Base-by-base conservation (phyloP, 2,797 vertebrate species). In the Aeoliscus strigatus region DNA sequence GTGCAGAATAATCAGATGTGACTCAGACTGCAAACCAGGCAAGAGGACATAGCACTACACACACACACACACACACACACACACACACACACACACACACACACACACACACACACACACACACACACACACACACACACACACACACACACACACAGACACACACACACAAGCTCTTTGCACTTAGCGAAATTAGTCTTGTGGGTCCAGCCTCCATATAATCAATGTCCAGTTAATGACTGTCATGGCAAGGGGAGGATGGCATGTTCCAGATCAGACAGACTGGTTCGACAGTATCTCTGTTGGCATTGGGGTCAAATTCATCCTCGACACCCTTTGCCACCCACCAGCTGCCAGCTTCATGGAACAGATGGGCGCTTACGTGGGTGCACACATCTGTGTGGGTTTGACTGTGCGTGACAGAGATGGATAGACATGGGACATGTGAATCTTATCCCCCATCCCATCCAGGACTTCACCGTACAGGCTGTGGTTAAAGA, bases 191-290 rank as follows among this genome's bases (percentile, higher is more conserved):
- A 80, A 80, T 79, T 72, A 77, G 56, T 60, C 48, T 64, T 59
- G 37, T 41, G 62, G 43, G 53, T 63, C 27, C 18, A 14, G 47
- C 42, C 35, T 53, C 58, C 75, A 83, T 78, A 60, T 62, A 73
- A 82, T 82, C 66, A 77, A 60, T 43, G 55, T 71, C 64, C 66
- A 73, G 71, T 67, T 79, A 70, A 83, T 79, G 74, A 78, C 44
- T 66, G 26, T 70, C 66, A 79, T 80, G 70, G 66, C 8, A 8
- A 39, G 14, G 42, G 15, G 34, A 27, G 41, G 39, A 36, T 48
- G 34, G 57, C 12, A 27, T 57, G 56, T 45, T 26, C 25, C 33
- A 21, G 32, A 32, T 31, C 34, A 32, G 34, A 46, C 55, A 54
- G 48, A 61, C 26, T 40, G 53, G 17, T 44, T 55, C 38, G 30